A percentile compares a stretch with the other conserved stretches of the same genome.
These are phyloP conservation scores for Dicranocentrus wangi DNA, from an alignment of 2,888 invertebrate genomes.

Conservation along the genomic window DNA sequence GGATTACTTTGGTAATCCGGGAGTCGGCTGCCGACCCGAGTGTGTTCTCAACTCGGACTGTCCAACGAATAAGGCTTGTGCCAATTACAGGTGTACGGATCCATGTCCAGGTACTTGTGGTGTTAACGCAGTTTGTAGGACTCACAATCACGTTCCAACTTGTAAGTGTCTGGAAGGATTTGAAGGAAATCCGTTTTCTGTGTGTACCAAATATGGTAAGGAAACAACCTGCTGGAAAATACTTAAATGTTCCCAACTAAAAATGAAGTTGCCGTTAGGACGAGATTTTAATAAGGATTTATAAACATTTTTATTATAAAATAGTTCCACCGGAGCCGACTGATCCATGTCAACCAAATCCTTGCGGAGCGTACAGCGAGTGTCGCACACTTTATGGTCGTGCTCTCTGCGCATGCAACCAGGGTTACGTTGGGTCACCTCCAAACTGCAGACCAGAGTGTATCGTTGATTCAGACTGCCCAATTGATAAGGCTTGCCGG, in stretches of 20 bases:
- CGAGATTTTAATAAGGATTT: neutral
- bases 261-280: no score
- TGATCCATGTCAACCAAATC: slow-evolving; percentile 71
- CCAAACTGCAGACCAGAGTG: slow-evolving; percentile 86
- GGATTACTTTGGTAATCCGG: slow-evolving; percentile 87
- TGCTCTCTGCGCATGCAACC: slow-evolving; percentile 82
- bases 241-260: neutral
- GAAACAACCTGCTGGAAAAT: neutral
- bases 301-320: neutral
- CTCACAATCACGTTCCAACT: slow-evolving; percentile 88
- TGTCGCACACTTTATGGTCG: slow-evolving; percentile 75
- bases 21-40: slow-evolving; percentile 86
- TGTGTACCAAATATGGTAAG: slow-evolving; percentile 76
- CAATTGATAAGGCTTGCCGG: slow-evolving; percentile 86
- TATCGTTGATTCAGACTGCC: slow-evolving; percentile 83
- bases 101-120: slow-evolving; percentile 92
- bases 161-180: slow-evolving; percentile 85
- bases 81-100: slow-evolving; percentile 85
- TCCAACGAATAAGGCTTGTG: slow-evolving; percentile 82
- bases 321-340: slow-evolving; percentile 50
- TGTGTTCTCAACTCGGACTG: slow-evolving; percentile 88
- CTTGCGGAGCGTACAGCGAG: slow-evolving; percentile 73
- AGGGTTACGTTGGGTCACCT: slow-evolving; percentile 79
- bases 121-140: slow-evolving; percentile 80
- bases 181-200: slow-evolving; percentile 85